Evolutionary conservation across 2,888 invertebrate species (phyloP).

Genomic region (Eretmocerus hayati): DNA sequence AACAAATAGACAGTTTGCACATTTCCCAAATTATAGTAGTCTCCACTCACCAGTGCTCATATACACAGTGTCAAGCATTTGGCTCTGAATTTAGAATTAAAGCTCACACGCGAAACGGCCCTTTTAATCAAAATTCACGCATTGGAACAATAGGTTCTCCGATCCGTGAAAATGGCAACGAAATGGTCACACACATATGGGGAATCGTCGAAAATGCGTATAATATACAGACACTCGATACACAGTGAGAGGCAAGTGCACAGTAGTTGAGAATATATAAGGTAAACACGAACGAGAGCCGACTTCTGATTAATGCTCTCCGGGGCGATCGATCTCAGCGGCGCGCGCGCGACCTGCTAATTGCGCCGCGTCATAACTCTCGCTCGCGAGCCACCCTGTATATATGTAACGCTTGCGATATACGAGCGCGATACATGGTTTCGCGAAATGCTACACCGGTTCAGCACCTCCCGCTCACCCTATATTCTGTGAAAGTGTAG

Average conservation of each 20-base stretch:
- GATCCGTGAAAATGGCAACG: no score
- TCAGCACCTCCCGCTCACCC: background rate
- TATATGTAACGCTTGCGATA: background rate
- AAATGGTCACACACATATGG: no score
- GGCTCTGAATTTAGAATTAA: conserved; percentile 19
- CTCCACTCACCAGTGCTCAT: conserved; percentile 1
- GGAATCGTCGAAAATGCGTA: no score
- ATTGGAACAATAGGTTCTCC: no score
- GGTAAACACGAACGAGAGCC: background rate
- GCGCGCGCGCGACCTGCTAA: conserved; percentile 46
- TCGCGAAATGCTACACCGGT: background rate
- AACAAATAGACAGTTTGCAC: conserved; percentile 5
- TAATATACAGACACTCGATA: no score
- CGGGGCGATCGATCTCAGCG: conserved; percentile 46
- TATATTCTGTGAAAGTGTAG: background rate
- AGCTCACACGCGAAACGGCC: conserved; percentile 1
- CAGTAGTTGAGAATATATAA: no score
- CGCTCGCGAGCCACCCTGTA: conserved; percentile 25
- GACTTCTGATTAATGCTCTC: conserved; percentile 44
- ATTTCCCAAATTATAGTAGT: conserved; percentile 15
- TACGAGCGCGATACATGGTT: conserved; percentile 10
- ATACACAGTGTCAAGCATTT: background rate
- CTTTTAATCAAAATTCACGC: conserved; percentile 25
- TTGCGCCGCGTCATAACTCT: conserved; percentile 47
- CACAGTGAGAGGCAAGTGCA: no score